phyloP scores from a whole-genome alignment of 2,888 invertebrate genomes.

The Acanthoscelides obtectus region DNA sequence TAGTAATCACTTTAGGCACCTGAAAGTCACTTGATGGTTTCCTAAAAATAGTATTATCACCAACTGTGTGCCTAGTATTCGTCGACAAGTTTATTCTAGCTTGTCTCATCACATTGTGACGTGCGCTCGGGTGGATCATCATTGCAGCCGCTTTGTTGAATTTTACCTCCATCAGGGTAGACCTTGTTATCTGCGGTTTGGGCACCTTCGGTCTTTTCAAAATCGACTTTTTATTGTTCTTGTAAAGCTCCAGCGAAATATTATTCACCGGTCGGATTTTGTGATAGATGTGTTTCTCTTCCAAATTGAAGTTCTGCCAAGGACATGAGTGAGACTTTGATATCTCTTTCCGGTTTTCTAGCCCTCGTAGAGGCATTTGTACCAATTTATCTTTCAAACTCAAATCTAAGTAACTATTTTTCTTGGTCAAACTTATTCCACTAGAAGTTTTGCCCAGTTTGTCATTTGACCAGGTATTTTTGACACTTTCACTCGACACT shows the following conservation, averaged over 20 bases:
- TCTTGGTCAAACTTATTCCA: slow-evolving; percentile 6
- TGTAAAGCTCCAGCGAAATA: slow-evolving; percentile 9
- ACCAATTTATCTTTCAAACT: slow-evolving; percentile 14
- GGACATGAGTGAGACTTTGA: slow-evolving; percentile 18
- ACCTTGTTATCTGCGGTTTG: neutral
- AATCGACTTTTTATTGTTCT: slow-evolving; percentile 10
- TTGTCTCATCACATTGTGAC: slow-evolving; percentile 10
- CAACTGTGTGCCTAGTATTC: neutral
- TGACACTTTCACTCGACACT: slow-evolving; percentile 7
- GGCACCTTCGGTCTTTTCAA: slow-evolving; percentile 6
- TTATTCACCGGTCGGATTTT: slow-evolving; percentile 7
- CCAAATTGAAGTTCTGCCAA: slow-evolving; percentile 26
- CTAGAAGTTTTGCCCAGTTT: slow-evolving; percentile 6
- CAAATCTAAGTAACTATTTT: slow-evolving; percentile 9
- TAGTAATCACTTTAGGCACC: neutral
- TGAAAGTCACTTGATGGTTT: neutral
- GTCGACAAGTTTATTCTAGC: slow-evolving; percentile 9
- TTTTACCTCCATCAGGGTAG: slow-evolving; percentile 10
- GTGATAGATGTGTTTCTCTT: slow-evolving; percentile 1
- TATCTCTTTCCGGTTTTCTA: slow-evolving; percentile 3
- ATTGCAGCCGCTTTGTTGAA: slow-evolving; percentile 14
- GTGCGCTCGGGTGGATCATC: slow-evolving; percentile 11
- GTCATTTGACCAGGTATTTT: slow-evolving; percentile 10
- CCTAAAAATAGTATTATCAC: neutral
- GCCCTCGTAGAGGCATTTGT: slow-evolving; percentile 8